Percentiles rank a stretch among this genome's conserved stretches.
Evolutionary conservation across 2,797 vertebrate species (phyloP).

Genomic region (Amblyraja radiata): DNA sequence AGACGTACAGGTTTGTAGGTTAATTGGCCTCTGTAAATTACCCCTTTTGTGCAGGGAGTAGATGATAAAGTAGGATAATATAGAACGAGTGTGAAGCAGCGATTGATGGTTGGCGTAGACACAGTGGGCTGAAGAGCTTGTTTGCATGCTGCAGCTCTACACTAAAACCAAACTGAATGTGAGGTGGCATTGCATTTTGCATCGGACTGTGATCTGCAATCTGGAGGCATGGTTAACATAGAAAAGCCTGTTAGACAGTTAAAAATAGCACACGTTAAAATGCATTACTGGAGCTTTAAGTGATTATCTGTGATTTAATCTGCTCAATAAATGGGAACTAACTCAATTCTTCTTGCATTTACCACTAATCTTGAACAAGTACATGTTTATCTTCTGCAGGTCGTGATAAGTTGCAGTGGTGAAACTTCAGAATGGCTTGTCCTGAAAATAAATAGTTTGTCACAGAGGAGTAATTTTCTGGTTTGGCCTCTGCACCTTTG

Average conservation of each 20-base stretch:
- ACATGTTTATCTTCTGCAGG: not conserved
- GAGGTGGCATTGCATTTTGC: not conserved
- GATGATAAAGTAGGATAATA: too few species aligned
- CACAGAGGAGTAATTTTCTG: not conserved
- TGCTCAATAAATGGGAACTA: not conserved
- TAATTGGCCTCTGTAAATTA: too few species aligned
- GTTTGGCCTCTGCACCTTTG: not conserved
- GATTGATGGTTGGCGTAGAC: too few species aligned
- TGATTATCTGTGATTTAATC: not conserved
- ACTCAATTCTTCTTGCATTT: not conserved
- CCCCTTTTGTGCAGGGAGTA: too few species aligned
- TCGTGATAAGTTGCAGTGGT: not conserved
- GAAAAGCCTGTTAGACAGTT: not conserved
- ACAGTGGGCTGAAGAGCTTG: too few species aligned
- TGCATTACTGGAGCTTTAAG: not conserved
- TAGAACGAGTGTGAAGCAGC: too few species aligned
- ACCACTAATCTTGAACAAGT: not conserved
- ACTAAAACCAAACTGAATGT: too few species aligned
- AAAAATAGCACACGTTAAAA: not conserved
- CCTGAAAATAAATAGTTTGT: not conserved
- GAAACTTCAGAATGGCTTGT: not conserved
- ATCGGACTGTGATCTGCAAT: not conserved
- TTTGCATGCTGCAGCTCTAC: too few species aligned
- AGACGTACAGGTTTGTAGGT: too few species aligned
- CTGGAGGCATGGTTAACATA: not conserved